phyloP scores from a whole-genome alignment of 1,140 invertebrate species.

The Drosophila aff. region DNA sequence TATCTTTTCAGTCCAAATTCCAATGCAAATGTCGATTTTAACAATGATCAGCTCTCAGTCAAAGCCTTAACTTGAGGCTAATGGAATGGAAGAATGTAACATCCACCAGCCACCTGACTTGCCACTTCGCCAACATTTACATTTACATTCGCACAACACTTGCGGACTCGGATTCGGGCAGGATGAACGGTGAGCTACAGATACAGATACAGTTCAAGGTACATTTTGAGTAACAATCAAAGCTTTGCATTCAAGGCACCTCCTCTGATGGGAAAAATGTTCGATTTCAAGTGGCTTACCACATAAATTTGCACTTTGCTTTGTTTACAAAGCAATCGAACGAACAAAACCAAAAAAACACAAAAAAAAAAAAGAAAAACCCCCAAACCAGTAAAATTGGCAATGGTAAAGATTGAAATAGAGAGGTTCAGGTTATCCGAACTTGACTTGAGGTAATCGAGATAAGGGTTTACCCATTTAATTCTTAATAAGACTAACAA shows the following conservation, averaged over 20 bases:
- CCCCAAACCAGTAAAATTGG: neutral
- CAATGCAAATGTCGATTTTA: slow-evolving; percentile 45
- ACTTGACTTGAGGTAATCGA: slow-evolving; percentile 15
- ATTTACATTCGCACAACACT: slow-evolving; percentile 65
- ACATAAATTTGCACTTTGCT: slow-evolving; percentile 73
- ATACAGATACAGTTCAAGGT: slow-evolving; percentile 56
- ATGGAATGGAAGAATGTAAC: slow-evolving; percentile 66
- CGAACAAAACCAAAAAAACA: slow-evolving; percentile 13
- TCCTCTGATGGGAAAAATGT: slow-evolving; percentile 34
- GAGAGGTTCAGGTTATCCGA: slow-evolving; percentile 12
- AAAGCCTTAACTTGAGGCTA: slow-evolving; percentile 56
- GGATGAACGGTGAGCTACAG: slow-evolving; percentile 52
- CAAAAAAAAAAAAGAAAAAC: slow-evolving; percentile 3
- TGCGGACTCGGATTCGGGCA: slow-evolving; percentile 24
- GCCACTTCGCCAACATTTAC: slow-evolving; percentile 67
- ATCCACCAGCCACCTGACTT: slow-evolving; percentile 46
- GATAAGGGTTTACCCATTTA: neutral
- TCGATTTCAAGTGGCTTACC: slow-evolving; percentile 61
- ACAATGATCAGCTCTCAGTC: slow-evolving; percentile 34
- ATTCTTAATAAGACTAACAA: no score
- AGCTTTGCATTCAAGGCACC: slow-evolving; percentile 56
- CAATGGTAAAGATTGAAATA: slow-evolving; percentile 32
- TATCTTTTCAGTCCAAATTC: neutral
- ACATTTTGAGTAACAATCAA: slow-evolving; percentile 69
- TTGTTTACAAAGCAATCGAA: slow-evolving; percentile 65